phyloP scores from a whole-genome alignment of 2,797 vertebrate genomes.

The Craterocephalus amniculus region DNA sequence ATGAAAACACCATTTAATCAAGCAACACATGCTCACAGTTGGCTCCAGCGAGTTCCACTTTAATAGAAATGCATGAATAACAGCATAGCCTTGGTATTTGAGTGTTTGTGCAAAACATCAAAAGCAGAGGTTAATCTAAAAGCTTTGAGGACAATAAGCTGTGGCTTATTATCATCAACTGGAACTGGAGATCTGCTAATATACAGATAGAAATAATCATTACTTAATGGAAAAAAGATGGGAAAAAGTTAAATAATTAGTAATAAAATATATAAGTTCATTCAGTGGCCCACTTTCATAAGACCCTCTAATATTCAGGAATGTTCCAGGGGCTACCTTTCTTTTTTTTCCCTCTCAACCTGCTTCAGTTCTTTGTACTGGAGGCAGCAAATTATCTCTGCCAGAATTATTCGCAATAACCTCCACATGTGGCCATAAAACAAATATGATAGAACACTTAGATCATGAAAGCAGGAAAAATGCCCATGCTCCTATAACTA shows the following conservation, averaged over 20 bases:
- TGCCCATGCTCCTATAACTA: neutral
- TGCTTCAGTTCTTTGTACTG: constrained; percentile 24
- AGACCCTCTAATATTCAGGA: constrained; percentile 32
- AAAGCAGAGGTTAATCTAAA: no score
- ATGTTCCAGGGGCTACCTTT: neutral
- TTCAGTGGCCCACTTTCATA: constrained; percentile 12
- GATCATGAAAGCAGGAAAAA: constrained; percentile 22
- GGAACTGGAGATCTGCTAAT: neutral
- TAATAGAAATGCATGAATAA: no score
- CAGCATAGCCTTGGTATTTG: no score
- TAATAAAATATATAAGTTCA: constrained; percentile 17
- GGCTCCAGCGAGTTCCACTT: no score
- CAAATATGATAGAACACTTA: constrained; percentile 13
- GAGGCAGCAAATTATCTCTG: constrained; percentile 28
- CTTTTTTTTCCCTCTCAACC: neutral
- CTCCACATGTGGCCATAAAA: constrained; percentile 57
- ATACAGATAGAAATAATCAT: neutral
- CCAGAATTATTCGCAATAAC: constrained; percentile 31
- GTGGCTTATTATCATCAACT: no score
- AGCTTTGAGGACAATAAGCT: no score
- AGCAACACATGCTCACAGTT: no score
- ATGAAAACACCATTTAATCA: neutral
- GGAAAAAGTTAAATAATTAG: constrained; percentile 4
- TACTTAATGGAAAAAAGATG: neutral
- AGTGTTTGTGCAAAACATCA: no score